Base-by-base conservation (phyloP, 2,113 vertebrate species). In the Cryptomyrus ogoouensis region DNA sequence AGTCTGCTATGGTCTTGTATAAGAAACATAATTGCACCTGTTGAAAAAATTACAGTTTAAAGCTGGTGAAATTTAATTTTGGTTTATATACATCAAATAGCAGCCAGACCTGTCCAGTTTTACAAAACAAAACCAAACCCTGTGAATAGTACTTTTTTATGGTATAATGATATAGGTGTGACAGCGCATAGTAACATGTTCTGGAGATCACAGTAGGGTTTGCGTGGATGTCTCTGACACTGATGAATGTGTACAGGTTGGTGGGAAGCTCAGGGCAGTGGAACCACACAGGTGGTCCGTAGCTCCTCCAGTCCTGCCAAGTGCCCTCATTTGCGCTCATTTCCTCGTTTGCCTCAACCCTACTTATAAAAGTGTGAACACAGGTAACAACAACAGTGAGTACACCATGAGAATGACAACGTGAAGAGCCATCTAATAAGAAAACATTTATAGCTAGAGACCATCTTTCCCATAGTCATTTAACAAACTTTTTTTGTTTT, bases 401-500 rank as follows among this genome's bases (percentile, higher is more conserved):
- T 94, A 95, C 91, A 94, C 91, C 93, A 93, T 92, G 93, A 91
- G 93, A 94, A 94, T 94, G 94, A 94, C 94, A 93, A 93, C 94
- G 93, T 92, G 92, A 94, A 93, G 93, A 94, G 92, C 91, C 93
- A 93, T 93, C 93, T 86, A 94, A 94, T 94, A 94, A 93, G 94
- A 95, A 95, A 95, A 95, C 93, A 92, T 94, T 93, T 93, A 94
- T 91, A 94, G 91, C 94, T 94, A 95, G 10, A 95, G 89, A 95
- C 93, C 93, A 93, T 92, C 92, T 92, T 94, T 92, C 94, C 94
- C 93, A 70, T 94, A 94, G 91, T 94, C 91, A 92, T 95, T 95
- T 95, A 93, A 95, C 95, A 95, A 96, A 94, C 94, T 91, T 93
- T 95, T 93, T 96, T 94, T 94, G 94, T 95, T 95, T 97, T 95